Evolutionary conservation across 2,797 vertebrate species (phyloP), one percentile per base, ranked within the genome.

Genomic region (Anisognathus igniventris): DNA sequence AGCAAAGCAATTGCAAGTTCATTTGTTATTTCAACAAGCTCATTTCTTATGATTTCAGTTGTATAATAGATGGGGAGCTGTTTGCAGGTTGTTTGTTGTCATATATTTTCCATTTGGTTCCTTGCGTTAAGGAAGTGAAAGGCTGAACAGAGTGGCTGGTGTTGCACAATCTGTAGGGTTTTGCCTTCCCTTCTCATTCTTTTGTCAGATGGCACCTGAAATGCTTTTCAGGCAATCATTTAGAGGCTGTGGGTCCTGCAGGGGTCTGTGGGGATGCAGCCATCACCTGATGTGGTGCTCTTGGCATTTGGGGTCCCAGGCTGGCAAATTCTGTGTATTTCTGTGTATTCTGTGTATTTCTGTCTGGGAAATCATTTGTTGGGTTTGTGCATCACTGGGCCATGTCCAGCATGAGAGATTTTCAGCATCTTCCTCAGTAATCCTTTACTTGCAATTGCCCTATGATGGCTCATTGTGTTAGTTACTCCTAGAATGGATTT

Each of bases 1-100:
- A 98, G 96, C 98, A 96, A 97, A 98, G 98, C 97, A 97, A 98
- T 98, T 93, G 94, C 94, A 80, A 95, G 90, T 96, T 98, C 94
- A 98, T 98, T 98, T 98, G 95, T 98, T 97, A 98, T 97, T 98
- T 98, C 97, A 97, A 97, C 97, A 95, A 97, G 97, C 94, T 96
- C 96, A 97, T 97, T 97, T 97, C 97, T 97, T 97, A 90, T 76
- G 94, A 95, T 97, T 97, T 95, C 88, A 94, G 94, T 84, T 92
- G 77, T 93, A 72, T 97, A 92, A 96, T 95, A 66, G 88, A 75
- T 85, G 50, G 80, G 95, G 90, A 97, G 90, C 85, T 93, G 65
- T 80, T 95, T 85, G 86, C 88, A 93, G 93, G 95, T 95, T 97
- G 88, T 81, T 96, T 96, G 88, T 89, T 47, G 93, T 96, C 91